phyloP scores from a whole-genome alignment of 2,113 vertebrate genomes.

The Lophius piscatorius region DNA sequence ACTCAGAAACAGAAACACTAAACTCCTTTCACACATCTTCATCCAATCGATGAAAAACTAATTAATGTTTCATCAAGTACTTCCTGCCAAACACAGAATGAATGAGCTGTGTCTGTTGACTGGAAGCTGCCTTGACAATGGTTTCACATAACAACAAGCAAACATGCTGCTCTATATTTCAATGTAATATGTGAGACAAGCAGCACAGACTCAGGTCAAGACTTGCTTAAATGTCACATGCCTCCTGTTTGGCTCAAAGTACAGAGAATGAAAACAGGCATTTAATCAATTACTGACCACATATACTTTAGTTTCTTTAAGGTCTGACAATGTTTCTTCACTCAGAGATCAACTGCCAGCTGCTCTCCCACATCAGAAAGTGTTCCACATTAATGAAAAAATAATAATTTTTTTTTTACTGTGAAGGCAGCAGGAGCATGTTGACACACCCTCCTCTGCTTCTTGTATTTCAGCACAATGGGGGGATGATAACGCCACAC shows the following conservation, averaged over 20 bases:
- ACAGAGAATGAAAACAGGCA: slow-evolving; percentile 34
- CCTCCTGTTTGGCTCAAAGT: slow-evolving; percentile 14
- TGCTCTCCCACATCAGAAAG: neutral
- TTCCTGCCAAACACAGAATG: too few relatives aligned
- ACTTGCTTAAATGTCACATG: slow-evolving; percentile 52
- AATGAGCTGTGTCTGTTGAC: too few relatives aligned
- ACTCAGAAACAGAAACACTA: too few relatives aligned
- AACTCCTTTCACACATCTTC: too few relatives aligned
- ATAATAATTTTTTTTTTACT: slow-evolving; percentile 74
- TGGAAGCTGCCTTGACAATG: too few relatives aligned
- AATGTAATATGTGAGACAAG: slow-evolving; percentile 41
- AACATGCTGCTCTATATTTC: slow-evolving; percentile 37
- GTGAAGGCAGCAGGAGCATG: slow-evolving; percentile 49
- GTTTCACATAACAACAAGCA: slow-evolving; percentile 11
- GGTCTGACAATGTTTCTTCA: slow-evolving; percentile 1
- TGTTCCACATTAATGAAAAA: neutral
- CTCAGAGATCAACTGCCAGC: neutral
- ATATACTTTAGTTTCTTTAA: neutral
- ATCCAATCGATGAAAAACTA: slow-evolving; percentile 59
- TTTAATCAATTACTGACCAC: slow-evolving; percentile 6
- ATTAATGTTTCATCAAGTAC: slow-evolving; percentile 74
- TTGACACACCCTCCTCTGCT: slow-evolving; percentile 78
- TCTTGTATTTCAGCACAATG: slow-evolving; percentile 61
- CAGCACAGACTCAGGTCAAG: slow-evolving; percentile 44
- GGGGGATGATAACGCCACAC: slow-evolving; percentile 24